A percentile compares a stretch with the other conserved stretches of the same genome.
These are phyloP conservation scores for Pangasianodon gigas DNA, from an alignment of 2,113 vertebrate species.

Conservation along the genomic window DNA sequence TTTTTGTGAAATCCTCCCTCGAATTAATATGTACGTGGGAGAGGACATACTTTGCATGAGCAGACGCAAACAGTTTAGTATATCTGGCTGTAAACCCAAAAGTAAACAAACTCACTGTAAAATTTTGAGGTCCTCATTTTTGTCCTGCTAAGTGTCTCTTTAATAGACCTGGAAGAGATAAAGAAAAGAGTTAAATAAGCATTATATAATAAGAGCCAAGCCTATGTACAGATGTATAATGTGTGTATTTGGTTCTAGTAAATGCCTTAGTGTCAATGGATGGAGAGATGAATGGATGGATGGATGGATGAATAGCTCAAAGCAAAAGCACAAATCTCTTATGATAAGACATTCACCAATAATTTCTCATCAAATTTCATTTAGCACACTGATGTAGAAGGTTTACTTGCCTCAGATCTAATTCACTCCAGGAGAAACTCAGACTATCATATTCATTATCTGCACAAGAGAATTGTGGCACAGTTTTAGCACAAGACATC, in stretches of 20 bases:
- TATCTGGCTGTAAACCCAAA: not conserved
- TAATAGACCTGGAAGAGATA: slow-evolving; percentile 56
- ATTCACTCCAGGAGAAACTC: slow-evolving; percentile 65
- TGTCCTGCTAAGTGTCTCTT: slow-evolving; percentile 55
- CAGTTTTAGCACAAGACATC: slow-evolving; percentile 2
- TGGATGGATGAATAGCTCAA: too few relatives aligned
- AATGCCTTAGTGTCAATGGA: not conserved
- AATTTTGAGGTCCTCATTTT: slow-evolving; percentile 70
- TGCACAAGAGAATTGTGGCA: slow-evolving; percentile 55
- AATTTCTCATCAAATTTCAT: not conserved
- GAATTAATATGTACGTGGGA: not conserved
- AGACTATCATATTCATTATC: slow-evolving; percentile 66
- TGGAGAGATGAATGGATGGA: not conserved
- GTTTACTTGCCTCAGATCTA: slow-evolving; percentile 68
- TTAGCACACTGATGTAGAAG: not conserved
- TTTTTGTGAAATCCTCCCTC: not conserved
- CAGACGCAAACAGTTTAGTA: not conserved
- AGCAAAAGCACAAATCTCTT: not conserved
- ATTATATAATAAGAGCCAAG: not conserved
- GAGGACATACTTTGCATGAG: too few relatives aligned
- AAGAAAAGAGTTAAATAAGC: not conserved
- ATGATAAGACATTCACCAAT: not conserved
- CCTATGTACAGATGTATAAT: not conserved
- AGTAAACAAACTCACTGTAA: slow-evolving; percentile 69
- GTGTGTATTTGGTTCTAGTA: not conserved